Evolutionary conservation across 2,888 invertebrate genomes (phyloP), one percentile per base, ranked within the genome.

Genomic region (Homarus gammarus): DNA sequence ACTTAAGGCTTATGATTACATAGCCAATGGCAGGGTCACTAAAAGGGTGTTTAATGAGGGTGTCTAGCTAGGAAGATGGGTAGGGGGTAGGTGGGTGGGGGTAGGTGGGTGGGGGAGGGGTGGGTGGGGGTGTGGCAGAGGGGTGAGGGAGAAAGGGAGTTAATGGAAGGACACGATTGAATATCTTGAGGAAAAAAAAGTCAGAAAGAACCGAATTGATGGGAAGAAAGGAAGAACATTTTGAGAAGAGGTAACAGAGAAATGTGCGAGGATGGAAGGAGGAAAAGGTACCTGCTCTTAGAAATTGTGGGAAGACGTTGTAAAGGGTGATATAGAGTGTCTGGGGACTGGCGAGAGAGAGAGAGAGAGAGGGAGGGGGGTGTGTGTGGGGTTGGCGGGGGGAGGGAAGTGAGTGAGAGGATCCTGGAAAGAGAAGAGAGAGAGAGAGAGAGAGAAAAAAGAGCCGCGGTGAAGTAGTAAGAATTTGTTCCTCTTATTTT

Each of bases 371-470:
- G 70, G 82, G 27, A 40, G 15, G 15, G 1, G 27, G 36, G 33
- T 44, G 51, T 1, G 2, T 78, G 40, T 1, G 22, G 70, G 49
- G 36, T 10, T 27, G 31, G 33, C 33, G 44, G 40, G 31, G 84
- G n/a, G 73, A 27, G 33, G 18, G 15, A 40, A n/a, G n/a, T 27
- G 22, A 38, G 27, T 38, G n/a, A 2, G 33, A 22, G 31, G 68
- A 72, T 75, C 18, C 36, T 1, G 56, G 1, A 8, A 6, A 12
- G 68, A 27, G 36, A 70, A 70, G 70, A 70, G 36, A 70, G 36
- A 70, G 70, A 36, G 36, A 70, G 70, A 70, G 70, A n/a, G 70
- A 70, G 70, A 15, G 64, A n/a, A n/a, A n/a, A n/a, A n/a, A n/a
- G n/a, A n/a, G n/a, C n/a, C n/a, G n/a, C n/a, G n/a, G n/a, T n/a